Evolutionary conservation across 2,888 invertebrate genomes (phyloP).

Genomic region (Hyalella azteca): DNA sequence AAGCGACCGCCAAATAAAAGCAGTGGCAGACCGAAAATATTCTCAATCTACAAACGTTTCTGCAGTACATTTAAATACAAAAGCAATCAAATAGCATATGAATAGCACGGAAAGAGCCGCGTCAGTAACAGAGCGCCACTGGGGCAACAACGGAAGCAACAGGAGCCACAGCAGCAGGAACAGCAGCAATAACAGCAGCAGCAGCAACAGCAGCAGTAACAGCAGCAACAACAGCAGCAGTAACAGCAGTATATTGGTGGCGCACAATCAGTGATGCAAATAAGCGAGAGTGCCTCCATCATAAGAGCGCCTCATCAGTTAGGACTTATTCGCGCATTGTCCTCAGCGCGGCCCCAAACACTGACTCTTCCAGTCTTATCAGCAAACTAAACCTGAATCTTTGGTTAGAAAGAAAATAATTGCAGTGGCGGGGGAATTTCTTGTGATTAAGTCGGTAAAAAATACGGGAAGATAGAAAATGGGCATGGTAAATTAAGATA

Average conservation of each 20-base stretch:
- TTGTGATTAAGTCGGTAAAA: no score
- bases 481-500: no score
- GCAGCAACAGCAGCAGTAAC: neutral
- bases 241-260: neutral
- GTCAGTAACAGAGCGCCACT: no score
- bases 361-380: neutral
- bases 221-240: neutral
- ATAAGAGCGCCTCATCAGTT: neutral
- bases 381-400: neutral
- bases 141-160: neutral
- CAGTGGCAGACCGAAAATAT: no score
- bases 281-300: neutral
- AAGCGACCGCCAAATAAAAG: no score
- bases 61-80: no score
- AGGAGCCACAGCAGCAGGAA: neutral
- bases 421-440: no score
- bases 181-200: neutral
- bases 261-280: constrained; percentile 3
- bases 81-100: no score
- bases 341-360: neutral
- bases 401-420: no score
- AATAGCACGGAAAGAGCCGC: no score
- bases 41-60: no score
- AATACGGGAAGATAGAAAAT: no score
- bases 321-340: neutral